phyloP scores from a whole-genome alignment of 1,140 invertebrate genomes.

The Tetramorium simillimum region DNA sequence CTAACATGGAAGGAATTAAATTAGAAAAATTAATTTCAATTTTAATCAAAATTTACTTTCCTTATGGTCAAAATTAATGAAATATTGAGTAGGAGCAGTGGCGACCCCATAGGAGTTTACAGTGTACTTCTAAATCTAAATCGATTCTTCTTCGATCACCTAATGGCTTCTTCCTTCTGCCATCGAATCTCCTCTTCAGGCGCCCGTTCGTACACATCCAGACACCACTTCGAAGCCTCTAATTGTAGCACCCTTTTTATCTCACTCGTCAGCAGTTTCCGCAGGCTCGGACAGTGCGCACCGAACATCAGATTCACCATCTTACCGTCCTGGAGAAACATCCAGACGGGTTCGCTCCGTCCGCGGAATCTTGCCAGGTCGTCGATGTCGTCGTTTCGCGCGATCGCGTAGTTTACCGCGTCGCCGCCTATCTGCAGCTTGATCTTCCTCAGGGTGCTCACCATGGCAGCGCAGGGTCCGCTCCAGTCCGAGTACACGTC shows the following conservation, averaged over 20 bases:
- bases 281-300: conserved; percentile 91
- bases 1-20: too few species aligned
- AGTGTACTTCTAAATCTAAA: too few species aligned
- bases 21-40: too few species aligned
- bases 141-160: conserved; percentile 54
- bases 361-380: conserved; percentile 91
- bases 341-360: conserved; percentile 95
- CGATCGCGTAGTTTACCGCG: conserved; percentile 90
- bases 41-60: too few species aligned
- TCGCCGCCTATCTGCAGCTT: conserved; percentile 94
- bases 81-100: too few species aligned
- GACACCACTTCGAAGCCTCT: conserved; percentile 58
- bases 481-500: conserved; percentile 96
- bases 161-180: conserved; percentile 70
- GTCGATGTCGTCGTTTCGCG: conserved; percentile 90
- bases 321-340: conserved; percentile 93
- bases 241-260: conserved; percentile 85
- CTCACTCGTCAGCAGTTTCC: conserved; percentile 90
- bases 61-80: too few species aligned
- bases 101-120: too few species aligned
- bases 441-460: conserved; percentile 92
- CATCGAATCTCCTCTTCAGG: conserved; percentile 65
- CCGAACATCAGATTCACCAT: conserved; percentile 94
- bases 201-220: conserved; percentile 17
- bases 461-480: conserved; percentile 94